Evolutionary conservation across 1,140 invertebrate species (phyloP), one percentile per base, ranked within the genome.

Genomic region (Drosophila yakuba): DNA sequence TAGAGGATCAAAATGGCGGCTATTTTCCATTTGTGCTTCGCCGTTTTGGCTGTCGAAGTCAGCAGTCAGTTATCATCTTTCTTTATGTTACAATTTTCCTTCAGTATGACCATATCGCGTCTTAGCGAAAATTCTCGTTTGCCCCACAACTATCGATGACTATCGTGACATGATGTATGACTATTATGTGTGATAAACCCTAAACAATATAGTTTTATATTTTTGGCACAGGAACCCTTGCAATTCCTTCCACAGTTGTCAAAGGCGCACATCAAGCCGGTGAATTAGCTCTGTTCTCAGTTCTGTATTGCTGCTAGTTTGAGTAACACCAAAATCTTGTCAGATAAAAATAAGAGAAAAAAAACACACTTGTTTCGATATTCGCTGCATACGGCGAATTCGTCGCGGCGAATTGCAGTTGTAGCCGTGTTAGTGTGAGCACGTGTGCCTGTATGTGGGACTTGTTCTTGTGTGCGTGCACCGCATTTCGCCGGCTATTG

Each of bases 351-450:
- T 38, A 39, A 39, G 3, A 39, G 4, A 39, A 14, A 12, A n/a
- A 39, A 39, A 39, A 14, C 0, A 14, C 0, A 0, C 14, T n/a
- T n/a, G 32, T 32, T 32, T 10, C 57, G 44, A 51, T 51, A 54
- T 2, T 25, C 8, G 20, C 11, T 17, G n/a, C 32, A 3, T 28
- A 20, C 20, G n/a, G 15, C 52, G 36, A 50, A 50, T 15, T 62
- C 38, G 11, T 25, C 23, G 36, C 76, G 50, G 76, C 68, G 67
- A 79, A 73, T 61, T 73, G 17, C 41, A 6, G 25, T 44, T 23
- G 54, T 17, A 25, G 2, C 14, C 15, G 32, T 52, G 28, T 69
- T 0, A 5, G 66, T 32, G 55, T 15, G 57, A 17, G 8, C 36
- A 32, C 8, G 14, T 36, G 50, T 47, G 17, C 50, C 11, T 44